Conservation (phyloP, 2,797 vertebrate genomes). For the Holocentrus rufus region DNA sequence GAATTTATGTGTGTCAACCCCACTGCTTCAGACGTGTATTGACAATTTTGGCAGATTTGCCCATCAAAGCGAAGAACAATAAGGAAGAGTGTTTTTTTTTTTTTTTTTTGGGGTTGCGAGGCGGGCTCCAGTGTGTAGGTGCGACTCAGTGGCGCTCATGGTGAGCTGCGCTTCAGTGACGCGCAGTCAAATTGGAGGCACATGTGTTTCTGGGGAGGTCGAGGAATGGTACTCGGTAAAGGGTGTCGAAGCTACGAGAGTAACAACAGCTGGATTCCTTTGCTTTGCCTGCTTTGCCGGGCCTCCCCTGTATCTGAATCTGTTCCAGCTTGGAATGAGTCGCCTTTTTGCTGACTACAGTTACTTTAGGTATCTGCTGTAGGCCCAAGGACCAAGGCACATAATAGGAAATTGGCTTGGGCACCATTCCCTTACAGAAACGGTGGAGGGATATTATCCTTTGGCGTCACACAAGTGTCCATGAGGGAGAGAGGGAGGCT, state of each 20-base stretch:
- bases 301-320: constrained; percentile 36
- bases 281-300: constrained; percentile 19
- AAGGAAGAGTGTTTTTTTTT: constrained; percentile 28
- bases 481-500: constrained; percentile 6
- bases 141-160: constrained; percentile 32
- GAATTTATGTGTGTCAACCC: constrained; percentile 42
- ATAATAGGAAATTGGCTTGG: constrained; percentile 43
- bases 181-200: constrained; percentile 58
- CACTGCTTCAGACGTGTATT: constrained; percentile 38
- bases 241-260: constrained; percentile 6
- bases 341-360: constrained; percentile 20
- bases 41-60: constrained; percentile 33
- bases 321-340: constrained; percentile 33
- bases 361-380: constrained; percentile 40
- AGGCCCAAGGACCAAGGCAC: constrained; percentile 18
- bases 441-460: constrained; percentile 7
- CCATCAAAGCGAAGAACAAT: constrained; percentile 28
- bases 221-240: constrained; percentile 21
- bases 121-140: constrained; percentile 33
- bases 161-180: constrained; percentile 42
- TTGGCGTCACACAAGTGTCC: constrained; percentile 33
- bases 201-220: constrained; percentile 53
- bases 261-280: constrained; percentile 51
- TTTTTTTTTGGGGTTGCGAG: too few relatives aligned
- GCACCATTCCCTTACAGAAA: constrained; percentile 27